Percentiles rank a stretch among this genome's conserved stretches.
phyloP scores from a whole-genome alignment of 2,113 vertebrate species.

The Microcebus jonahi region DNA sequence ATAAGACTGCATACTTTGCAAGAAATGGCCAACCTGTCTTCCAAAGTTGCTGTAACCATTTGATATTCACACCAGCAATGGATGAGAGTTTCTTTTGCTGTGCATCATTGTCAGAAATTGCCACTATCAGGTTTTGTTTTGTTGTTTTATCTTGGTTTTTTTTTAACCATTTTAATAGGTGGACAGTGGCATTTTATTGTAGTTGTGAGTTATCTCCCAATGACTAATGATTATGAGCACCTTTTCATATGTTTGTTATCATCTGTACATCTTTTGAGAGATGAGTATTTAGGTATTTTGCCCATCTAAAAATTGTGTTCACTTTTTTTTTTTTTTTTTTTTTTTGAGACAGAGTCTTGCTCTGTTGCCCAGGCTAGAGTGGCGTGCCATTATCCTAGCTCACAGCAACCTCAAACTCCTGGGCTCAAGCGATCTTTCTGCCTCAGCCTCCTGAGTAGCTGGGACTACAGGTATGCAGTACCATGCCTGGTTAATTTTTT shows the following conservation, averaged over 20 bases:
- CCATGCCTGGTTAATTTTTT: too few species aligned
- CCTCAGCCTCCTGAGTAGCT: too few species aligned
- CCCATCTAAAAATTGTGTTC: background rate
- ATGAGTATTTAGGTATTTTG: background rate
- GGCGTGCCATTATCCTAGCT: too few species aligned
- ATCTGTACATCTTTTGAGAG: background rate
- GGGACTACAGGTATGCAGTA: too few species aligned
- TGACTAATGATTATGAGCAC: background rate
- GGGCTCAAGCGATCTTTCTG: too few species aligned
- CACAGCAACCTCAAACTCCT: too few species aligned
- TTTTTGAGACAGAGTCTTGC: too few species aligned
- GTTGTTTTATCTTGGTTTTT: background rate
- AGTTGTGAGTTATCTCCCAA: background rate
- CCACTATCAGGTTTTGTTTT: background rate
- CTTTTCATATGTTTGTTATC: background rate
- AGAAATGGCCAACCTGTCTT: background rate
- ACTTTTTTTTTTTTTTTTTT: background rate
- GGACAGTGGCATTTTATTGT: background rate
- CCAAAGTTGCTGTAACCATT: background rate
- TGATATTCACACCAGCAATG: background rate
- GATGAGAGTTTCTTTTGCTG: background rate
- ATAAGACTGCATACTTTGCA: background rate
- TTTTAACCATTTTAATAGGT: background rate
- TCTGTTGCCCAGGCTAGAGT: too few species aligned
- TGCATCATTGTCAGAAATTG: background rate